Evolutionary conservation across 2,888 invertebrate genomes (phyloP), one percentile per base, ranked within the genome.

Genomic region (Ethmia dodecea): DNA sequence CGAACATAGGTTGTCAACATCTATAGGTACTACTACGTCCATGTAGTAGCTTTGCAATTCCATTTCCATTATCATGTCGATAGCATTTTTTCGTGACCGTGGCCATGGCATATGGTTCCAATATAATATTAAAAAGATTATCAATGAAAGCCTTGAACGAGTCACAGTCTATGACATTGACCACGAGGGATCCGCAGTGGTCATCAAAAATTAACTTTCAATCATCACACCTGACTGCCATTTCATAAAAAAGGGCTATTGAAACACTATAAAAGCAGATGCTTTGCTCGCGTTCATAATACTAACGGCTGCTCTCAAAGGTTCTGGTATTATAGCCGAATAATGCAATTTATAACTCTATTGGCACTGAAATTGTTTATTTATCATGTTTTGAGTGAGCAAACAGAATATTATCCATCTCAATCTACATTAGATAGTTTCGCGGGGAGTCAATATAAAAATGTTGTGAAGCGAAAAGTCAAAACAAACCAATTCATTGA

Each of bases 171-270:
- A 35, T 45, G 64, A 54, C 66, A 69, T 43, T 66, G 64, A 68
- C 58, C 49, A 47, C 43, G 36, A 41, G 31, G 25, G 53, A 48
- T 48, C 53, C 46, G 52, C 52, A 55, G 55, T 45, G 45, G 33
- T 55, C 61, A 81, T 84, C 58, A 79, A 86, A 73, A 63, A 84
- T 81, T 60, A 59, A 77, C 67, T 68, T 74, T 64, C 77, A 86
- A 86, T 86, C 81, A 81, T 70, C 72, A 52, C 86, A 86, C 86
- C 80, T 84, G 86, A 45, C 48, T 62, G 60, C 62, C 61, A 61
- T 72, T 74, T 73, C 49, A 49, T 45, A 43, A 45, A 43, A 67
- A 75, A 75, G 78, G 78, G 63, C 61, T 42, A 40, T n/a, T 20
- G 45, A 46, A 51, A 45, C 13, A 33, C 13, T 71, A 75, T 74